These are phyloP conservation scores for Dynastes hyllus DNA, from an alignment of 2,888 invertebrate species.

Conservation along the genomic window DNA sequence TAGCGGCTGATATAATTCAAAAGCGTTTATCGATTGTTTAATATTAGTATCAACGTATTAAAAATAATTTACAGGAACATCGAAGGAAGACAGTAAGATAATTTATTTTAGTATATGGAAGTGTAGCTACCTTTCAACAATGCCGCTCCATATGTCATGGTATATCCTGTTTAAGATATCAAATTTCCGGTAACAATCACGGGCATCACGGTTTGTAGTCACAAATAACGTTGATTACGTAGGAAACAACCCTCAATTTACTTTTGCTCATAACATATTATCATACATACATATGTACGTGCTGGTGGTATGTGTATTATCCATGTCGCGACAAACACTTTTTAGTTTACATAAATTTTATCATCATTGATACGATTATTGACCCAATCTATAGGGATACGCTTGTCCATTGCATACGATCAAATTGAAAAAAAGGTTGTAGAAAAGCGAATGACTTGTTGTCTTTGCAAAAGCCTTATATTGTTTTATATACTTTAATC, in stretches of 20 bases:
- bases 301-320: too few relatives aligned
- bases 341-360: too few relatives aligned
- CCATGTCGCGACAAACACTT: too few relatives aligned
- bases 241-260: slow-evolving; percentile 33
- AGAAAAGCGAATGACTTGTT: too few relatives aligned
- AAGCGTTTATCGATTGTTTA: not conserved
- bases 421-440: too few relatives aligned
- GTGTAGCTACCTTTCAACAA: slow-evolving; percentile 37
- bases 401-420: too few relatives aligned
- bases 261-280: slow-evolving; percentile 2
- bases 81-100: slow-evolving; percentile 29
- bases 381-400: too few relatives aligned
- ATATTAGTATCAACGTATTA: not conserved
- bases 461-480: too few relatives aligned
- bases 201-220: slow-evolving; percentile 54
- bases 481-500: too few relatives aligned
- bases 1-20: slow-evolving; percentile 10
- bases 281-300: too few relatives aligned
- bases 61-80: slow-evolving; percentile 19
- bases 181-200: slow-evolving; percentile 55
- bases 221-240: slow-evolving; percentile 48
- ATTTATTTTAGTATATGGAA: slow-evolving; percentile 31
- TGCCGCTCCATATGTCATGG: slow-evolving; percentile 52
- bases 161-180: slow-evolving; percentile 56
- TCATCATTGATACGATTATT: too few relatives aligned